phyloP scores from a whole-genome alignment of 2,113 vertebrate genomes.

The Bubalus kerabau region DNA sequence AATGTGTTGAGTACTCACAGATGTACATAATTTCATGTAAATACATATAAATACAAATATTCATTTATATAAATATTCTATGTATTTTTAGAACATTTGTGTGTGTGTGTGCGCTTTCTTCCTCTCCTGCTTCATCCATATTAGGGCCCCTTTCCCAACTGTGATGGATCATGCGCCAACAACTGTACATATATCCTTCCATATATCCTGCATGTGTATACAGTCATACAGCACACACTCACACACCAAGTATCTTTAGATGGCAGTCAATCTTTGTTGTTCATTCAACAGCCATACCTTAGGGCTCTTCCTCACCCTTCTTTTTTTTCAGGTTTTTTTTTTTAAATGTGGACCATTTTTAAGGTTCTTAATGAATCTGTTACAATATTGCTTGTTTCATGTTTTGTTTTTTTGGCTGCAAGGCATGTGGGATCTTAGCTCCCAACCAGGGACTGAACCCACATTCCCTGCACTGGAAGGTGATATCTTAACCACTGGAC shows the following conservation, averaged over 20 bases:
- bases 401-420: background rate
- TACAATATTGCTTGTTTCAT: background rate
- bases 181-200: background rate
- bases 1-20: background rate
- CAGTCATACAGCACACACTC: background rate
- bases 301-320: background rate
- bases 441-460: background rate
- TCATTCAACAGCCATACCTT: background rate
- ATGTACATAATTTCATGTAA: background rate
- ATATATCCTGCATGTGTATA: background rate
- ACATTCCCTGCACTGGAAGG: background rate
- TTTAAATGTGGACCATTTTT: background rate
- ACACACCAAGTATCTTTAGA: background rate
- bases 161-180: background rate
- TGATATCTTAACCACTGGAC: background rate
- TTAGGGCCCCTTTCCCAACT: background rate
- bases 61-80: background rate
- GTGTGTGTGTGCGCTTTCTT: no score
- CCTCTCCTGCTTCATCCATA: background rate
- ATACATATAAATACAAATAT: background rate
- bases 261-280: background rate
- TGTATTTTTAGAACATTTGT: background rate
- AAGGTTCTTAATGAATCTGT: background rate
- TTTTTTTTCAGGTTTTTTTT: background rate
- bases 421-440: background rate